Evolutionary conservation across 2,113 vertebrate species (phyloP).

Genomic region (Anhinga rufa): DNA sequence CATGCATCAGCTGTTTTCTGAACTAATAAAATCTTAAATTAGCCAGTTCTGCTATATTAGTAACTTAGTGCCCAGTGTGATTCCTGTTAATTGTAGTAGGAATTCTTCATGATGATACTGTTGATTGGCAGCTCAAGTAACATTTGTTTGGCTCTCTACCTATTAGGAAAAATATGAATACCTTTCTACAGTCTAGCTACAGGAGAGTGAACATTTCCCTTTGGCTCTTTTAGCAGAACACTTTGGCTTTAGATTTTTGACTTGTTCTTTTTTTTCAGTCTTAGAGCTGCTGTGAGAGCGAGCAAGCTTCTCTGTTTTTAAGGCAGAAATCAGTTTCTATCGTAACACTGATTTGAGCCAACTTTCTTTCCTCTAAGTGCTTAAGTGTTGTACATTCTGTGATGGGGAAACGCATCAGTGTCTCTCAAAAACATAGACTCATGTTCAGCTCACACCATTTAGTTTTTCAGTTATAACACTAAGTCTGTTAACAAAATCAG

Average conservation of each 20-base stretch:
- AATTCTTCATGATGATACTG: background rate
- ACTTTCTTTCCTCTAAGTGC: background rate
- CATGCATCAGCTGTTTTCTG: background rate
- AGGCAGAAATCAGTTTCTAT: background rate
- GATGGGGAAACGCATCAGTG: fast-evolving
- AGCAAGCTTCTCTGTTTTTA: background rate
- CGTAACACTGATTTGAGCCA: background rate
- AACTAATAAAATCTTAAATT: background rate
- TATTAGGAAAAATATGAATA: background rate
- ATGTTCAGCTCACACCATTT: background rate
- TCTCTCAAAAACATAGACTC: background rate
- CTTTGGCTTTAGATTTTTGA: background rate
- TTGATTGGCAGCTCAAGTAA: background rate
- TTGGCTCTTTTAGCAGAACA: background rate
- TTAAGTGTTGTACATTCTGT: background rate
- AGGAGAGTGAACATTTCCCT: background rate
- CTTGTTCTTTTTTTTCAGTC: background rate
- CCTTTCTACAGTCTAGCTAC: background rate
- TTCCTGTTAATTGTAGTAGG: background rate
- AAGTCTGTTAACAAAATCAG: background rate
- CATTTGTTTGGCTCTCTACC: background rate
- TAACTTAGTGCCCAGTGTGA: background rate
- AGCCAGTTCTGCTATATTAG: background rate
- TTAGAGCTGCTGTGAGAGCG: background rate
- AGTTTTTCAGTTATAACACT: background rate